Conservation (phyloP, 2,888 invertebrate species). For the Polydrusus cervinus region DNA sequence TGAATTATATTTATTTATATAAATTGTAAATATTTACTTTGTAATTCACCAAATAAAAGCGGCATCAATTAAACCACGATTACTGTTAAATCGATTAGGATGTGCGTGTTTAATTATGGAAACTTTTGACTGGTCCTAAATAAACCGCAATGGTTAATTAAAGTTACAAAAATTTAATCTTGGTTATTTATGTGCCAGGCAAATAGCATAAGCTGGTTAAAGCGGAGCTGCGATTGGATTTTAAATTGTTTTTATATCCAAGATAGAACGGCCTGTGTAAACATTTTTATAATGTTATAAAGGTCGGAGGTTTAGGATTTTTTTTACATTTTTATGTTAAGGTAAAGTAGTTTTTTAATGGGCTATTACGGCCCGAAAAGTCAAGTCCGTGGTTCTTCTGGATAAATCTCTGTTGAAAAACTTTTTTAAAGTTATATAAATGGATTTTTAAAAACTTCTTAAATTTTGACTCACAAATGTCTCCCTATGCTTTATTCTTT, state of each 20-base stretch:
- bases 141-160: conserved; percentile 16
- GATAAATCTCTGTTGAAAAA: no score
- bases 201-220: not conserved
- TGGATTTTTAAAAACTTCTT: no score
- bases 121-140: conserved; percentile 33
- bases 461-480: no score
- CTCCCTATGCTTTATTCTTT: no score
- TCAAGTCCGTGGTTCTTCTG: no score
- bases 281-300: no score
- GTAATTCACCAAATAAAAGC: not conserved
- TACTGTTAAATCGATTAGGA: not conserved
- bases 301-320: no score
- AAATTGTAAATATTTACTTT: not conserved
- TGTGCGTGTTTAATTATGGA: conserved; percentile 33
- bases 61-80: not conserved
- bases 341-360: not conserved
- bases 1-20: not conserved
- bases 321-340: no score
- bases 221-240: not conserved
- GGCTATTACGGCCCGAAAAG: no score
- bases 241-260: not conserved
- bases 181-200: not conserved
- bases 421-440: no score
- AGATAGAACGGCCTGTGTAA: no score
- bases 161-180: conserved; percentile 12